A percentile compares a stretch with the other conserved stretches of the same genome.
Conservation (phyloP, 2,888 invertebrate genomes). For the Villa cingulata region DNA sequence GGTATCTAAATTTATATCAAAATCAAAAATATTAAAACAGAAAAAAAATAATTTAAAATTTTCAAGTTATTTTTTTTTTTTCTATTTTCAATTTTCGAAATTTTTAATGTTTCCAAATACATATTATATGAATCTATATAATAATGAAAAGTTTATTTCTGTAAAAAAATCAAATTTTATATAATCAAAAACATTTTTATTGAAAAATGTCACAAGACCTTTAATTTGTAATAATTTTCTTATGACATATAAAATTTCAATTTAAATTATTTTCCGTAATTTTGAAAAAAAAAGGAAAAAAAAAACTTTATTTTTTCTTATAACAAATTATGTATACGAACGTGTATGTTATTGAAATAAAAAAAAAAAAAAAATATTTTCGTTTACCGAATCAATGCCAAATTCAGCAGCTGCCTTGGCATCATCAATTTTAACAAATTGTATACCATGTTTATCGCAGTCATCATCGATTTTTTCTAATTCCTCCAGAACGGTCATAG, state of each 20-base stretch:
- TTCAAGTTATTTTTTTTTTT: background rate
- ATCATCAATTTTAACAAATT: slow-evolving; percentile 88
- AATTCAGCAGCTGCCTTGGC: slow-evolving; percentile 68
- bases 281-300: no score
- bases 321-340: no score
- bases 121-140: no score
- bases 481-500: slow-evolving; percentile 71
- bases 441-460: slow-evolving; percentile 81
- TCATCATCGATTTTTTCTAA: slow-evolving; percentile 89
- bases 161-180: background rate
- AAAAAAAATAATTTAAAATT: background rate
- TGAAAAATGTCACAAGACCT: background rate
- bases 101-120: no score
- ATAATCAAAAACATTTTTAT: background rate
- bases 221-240: no score
- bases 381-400: slow-evolving; percentile 54
- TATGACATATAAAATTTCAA: no score
- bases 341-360: no score
- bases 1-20: slow-evolving; percentile 42
- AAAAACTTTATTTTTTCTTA: no score
- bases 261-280: no score
- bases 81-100: background rate
- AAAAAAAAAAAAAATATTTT: no score
- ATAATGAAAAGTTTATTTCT: no score
- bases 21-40: background rate